These are phyloP conservation scores for Drosophila parvula DNA, from an alignment of 1,140 invertebrate genomes.

Conservation along the genomic window DNA sequence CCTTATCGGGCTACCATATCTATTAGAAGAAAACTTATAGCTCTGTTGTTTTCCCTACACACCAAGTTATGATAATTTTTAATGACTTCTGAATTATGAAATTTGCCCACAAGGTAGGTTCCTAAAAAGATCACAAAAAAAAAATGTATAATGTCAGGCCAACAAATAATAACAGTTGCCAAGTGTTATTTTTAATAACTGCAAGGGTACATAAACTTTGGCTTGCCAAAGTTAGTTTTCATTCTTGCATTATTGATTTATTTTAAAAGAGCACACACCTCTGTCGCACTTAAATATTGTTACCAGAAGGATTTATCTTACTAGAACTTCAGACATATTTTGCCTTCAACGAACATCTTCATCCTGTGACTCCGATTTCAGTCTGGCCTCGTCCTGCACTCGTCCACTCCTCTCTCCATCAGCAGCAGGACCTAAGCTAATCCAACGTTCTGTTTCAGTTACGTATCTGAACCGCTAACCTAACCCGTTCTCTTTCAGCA, in stretches of 20 bases:
- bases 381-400: neutral
- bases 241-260: conserved; percentile 3
- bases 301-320: too few species aligned
- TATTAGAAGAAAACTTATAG: too few species aligned
- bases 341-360: neutral
- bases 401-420: conserved; percentile 13
- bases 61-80: too few species aligned
- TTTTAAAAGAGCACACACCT: neutral
- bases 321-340: neutral
- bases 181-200: too few species aligned
- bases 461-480: conserved; percentile 47
- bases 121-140: too few species aligned
- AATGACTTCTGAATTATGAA: too few species aligned
- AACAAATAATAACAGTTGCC: too few species aligned
- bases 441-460: conserved; percentile 53
- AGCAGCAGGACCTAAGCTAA: conserved; percentile 33
- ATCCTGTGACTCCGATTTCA: conserved; percentile 9
- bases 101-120: too few species aligned
- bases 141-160: too few species aligned
- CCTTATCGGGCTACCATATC: too few species aligned
- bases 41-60: too few species aligned
- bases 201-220: neutral
- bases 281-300: neutral
- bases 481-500: conserved; percentile 58
- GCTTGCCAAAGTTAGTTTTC: too few species aligned